Conservation (phyloP, 2,797 vertebrate genomes). For the Amazonetta brasiliensis region DNA sequence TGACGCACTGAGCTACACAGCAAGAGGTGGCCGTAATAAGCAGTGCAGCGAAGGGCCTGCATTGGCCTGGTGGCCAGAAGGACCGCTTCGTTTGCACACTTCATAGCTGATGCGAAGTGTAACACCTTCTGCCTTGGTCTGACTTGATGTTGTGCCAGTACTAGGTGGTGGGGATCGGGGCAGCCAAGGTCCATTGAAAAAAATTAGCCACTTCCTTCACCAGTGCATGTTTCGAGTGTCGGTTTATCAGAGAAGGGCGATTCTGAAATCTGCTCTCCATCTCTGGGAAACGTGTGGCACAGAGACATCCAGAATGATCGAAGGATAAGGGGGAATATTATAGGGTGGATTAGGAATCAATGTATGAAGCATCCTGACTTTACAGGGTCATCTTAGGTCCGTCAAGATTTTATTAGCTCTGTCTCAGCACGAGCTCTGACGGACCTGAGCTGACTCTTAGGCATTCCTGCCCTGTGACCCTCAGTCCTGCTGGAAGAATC, state of each 20-base stretch:
- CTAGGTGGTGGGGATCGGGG: not conserved
- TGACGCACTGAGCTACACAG: not conserved
- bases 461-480: constrained; percentile 16
- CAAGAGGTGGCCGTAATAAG: accelerated
- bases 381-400: not conserved
- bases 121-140: not conserved
- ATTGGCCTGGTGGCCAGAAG: not conserved
- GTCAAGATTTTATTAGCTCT: constrained; percentile 18
- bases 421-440: not conserved
- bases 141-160: not conserved
- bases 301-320: not conserved
- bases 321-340: not conserved
- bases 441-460: not conserved
- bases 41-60: not conserved
- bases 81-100: accelerated
- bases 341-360: not conserved
- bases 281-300: not conserved
- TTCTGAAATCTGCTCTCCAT: not conserved
- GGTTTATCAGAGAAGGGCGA: not conserved
- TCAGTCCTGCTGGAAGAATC: constrained; percentile 15
- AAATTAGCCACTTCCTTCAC: not conserved
- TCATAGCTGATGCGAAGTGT: not conserved
- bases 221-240: not conserved
- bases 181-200: not conserved
- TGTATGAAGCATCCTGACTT: not conserved